These are phyloP conservation scores for Spermophilus dauricus DNA, from an alignment of 2,113 vertebrate species.

Conservation along the genomic window DNA sequence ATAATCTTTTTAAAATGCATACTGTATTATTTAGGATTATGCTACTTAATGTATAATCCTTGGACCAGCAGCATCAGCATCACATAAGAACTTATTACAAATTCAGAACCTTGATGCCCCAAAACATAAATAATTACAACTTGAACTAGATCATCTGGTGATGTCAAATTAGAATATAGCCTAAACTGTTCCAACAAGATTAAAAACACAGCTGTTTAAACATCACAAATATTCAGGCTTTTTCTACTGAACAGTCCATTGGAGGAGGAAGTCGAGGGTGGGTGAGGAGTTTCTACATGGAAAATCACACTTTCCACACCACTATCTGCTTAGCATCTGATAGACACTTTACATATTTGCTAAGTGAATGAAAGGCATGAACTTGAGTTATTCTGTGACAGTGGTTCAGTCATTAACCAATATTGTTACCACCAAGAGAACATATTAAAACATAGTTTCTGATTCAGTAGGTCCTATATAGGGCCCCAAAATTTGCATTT, in stretches of 20 bases:
- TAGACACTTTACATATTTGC: not conserved
- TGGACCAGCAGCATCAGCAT: not conserved
- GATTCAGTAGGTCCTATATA: not conserved
- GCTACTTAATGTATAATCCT: not conserved
- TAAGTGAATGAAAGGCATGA: not conserved
- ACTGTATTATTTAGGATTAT: not conserved
- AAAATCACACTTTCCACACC: not conserved
- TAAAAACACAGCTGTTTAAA: not conserved
- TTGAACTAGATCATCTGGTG: not conserved
- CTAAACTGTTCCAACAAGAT: not conserved
- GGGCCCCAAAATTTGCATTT: not conserved
- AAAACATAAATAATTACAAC: not conserved
- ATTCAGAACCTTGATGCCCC: not conserved
- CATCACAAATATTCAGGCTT: not conserved
- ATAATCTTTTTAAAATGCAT: not conserved
- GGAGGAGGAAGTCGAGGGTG: not conserved
- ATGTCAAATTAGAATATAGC: not conserved
- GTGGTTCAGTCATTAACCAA: not conserved
- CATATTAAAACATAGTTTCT: slow-evolving; percentile 25
- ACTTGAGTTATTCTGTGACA: not conserved
- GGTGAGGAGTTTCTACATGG: not conserved
- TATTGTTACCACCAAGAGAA: not conserved
- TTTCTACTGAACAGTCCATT: not conserved
- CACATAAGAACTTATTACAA: not conserved
- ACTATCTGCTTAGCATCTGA: not conserved